Conservation (phyloP, 1,140 invertebrate genomes). For the Cepaea nemoralis region DNA sequence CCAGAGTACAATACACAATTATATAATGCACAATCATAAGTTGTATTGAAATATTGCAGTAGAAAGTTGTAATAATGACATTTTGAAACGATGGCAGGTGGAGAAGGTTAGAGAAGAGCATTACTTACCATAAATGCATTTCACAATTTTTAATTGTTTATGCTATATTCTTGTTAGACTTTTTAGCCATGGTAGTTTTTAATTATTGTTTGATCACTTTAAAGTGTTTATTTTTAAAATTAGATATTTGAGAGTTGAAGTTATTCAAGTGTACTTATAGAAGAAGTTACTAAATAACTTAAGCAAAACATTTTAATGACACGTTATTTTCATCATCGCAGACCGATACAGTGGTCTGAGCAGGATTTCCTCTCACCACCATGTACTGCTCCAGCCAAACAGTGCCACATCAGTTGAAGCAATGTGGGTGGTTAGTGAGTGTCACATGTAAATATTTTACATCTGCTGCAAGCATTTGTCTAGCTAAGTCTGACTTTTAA, state of each 20-base stretch:
- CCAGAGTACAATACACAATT: too few species aligned
- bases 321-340: conserved; percentile 36
- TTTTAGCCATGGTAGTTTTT: too few species aligned
- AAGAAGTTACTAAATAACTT: not conserved
- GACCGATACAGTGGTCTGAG: conserved; percentile 32
- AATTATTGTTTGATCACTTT: too few species aligned
- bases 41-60: too few species aligned
- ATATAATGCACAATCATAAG: too few species aligned
- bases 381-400: conserved; percentile 27
- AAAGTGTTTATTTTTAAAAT: too few species aligned
- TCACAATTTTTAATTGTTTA: too few species aligned
- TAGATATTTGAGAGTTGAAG: conserved; percentile 2
- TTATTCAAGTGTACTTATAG: not conserved
- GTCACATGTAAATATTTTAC: conserved; percentile 23
- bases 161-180: too few species aligned
- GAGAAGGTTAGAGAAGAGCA: too few species aligned
- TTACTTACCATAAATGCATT: too few species aligned
- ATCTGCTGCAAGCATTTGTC: conserved; percentile 8
- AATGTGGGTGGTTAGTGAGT: conserved; percentile 36
- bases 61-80: too few species aligned
- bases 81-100: too few species aligned
- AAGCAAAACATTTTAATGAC: conserved; percentile 26
- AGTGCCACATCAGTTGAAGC: conserved; percentile 15
- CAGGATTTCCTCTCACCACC: conserved; percentile 34
- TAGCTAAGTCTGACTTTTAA: not conserved